A percentile compares a stretch with the other conserved stretches of the same genome.
These are phyloP conservation scores for Sorex araneus DNA, from an alignment of 2,113 vertebrate species.

Conservation along the genomic window DNA sequence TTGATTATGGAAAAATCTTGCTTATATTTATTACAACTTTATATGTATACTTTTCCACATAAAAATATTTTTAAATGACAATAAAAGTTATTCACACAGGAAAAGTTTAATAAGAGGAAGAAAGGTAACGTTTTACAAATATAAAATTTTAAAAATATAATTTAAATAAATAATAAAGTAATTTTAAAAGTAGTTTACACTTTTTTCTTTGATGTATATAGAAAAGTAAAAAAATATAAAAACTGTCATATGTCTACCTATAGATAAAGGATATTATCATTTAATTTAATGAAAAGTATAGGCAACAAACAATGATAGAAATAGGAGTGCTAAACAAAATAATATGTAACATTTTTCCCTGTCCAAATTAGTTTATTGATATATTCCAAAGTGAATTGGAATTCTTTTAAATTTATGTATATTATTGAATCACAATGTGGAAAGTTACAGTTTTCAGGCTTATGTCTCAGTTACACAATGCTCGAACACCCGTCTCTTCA, in stretches of 20 bases:
- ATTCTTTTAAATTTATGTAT: too few relatives aligned
- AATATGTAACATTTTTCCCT: too few relatives aligned
- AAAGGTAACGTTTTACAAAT: slow-evolving; percentile 17
- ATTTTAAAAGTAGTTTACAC: not conserved
- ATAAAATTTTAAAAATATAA: not conserved
- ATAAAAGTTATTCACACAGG: not conserved
- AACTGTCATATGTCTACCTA: not conserved
- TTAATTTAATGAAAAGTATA: not conserved
- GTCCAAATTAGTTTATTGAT: too few relatives aligned
- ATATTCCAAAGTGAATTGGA: too few relatives aligned
- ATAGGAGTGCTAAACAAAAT: not conserved
- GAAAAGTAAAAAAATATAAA: not conserved
- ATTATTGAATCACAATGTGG: too few relatives aligned
- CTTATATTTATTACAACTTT: not conserved
- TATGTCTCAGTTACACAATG: too few relatives aligned
- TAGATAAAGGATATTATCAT: not conserved
- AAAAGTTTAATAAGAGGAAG: not conserved
- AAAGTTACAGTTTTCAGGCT: too few relatives aligned
- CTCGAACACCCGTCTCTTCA: too few relatives aligned
- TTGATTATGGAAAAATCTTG: slow-evolving; percentile 1
- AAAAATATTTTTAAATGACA: slow-evolving; percentile 17
- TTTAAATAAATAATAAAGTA: not conserved
- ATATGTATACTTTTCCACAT: not conserved
- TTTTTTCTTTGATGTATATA: not conserved
- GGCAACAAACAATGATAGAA: not conserved